Base-by-base conservation (phyloP, 2,888 invertebrate species). In the Noctua janthina region DNA sequence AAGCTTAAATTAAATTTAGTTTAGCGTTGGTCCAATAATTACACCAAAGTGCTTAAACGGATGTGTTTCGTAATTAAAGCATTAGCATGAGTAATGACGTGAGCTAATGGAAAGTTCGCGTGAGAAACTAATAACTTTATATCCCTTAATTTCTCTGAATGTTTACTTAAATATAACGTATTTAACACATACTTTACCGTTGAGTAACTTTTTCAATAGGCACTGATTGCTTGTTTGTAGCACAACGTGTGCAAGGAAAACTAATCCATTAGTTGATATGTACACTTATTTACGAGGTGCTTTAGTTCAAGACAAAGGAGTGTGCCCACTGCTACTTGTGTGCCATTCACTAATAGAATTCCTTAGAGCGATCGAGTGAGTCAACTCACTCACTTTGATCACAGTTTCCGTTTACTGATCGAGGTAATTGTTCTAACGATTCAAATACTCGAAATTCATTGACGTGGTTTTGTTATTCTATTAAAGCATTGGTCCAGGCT, bases 301-400 rank as follows among this genome's bases (percentile, higher is more conserved):
- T 62, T 74, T 46, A 23, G 72, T 62, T 39, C 35, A 62, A 75
- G 56, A 74, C 59, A 78, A 80, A 78, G 77, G 56, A 78, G 29
- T 35, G 23, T 62, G 35, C 8, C 46, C 67, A 74, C 35, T 79
- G n/a, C 69, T 39, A 59, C 54, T 56, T 39, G 29, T 71, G 64
- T 70, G 43, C 35, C 46, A 66, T 74, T 72, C 67, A 39, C 46
- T 43, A 78, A 74, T 51, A 70, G 70, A 84, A 88, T 66, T 7
- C 51, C 79, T 76, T 43, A 81, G 43, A 69, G 66, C 69, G 43
- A 76, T 78, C 73, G 74, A 83, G 35, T 69, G 67, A 56, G 79
- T 73, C 66, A 74, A 79, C 54, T 83, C 49, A 54, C 54, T 76
- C 20, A n/a, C 72, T 88, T 90, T 87, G 79, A 88, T 86, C 78